Evolutionary conservation across 2,113 vertebrate genomes (phyloP), one percentile per base, ranked within the genome.

Genomic region (Megaceryle torquata): DNA sequence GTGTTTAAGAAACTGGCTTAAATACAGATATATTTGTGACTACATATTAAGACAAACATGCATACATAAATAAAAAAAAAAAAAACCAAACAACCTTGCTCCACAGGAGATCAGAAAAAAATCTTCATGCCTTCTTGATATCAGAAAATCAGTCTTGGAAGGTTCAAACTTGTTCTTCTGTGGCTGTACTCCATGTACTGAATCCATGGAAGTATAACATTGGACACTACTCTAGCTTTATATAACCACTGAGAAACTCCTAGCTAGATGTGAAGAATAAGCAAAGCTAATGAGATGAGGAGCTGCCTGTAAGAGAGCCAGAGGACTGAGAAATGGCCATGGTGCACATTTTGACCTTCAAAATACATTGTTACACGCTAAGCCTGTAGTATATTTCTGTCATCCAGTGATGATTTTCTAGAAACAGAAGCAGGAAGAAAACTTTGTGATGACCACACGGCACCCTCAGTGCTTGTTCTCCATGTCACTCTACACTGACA

Each of bases 1-100:
- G 15, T 51, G 78, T 91, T 86, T 91, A 83, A 86, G 80, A 31
- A 75, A 72, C 33, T 75, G 56, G 33, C 57, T 94, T 78, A 86
- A 83, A 91, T 61, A 84, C 13, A 76, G 29, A 71, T 76, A 9
- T 46, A 81, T 83, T 86, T 83, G 29, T 79, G 56, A 61, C 24
- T 78, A 25, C 5, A 28, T 71, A 41, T 82, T 76, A 76, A 69
- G 74, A 84, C 0, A 3, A 93, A 53, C 29, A 44, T 7, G 7
- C 10, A 64, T 20, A 57, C 3, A 0, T 6, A 67, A 28, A 39
- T 86, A 82, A 78, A 50, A 50, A 25, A 82, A 78, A 50, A 50
- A 25, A 50, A 50, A 24, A 50, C 10, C 19, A 50, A 63, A 86
- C 33, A 53, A 53, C 26, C 51, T 18, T 91, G 48, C 11, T 44